Evolutionary conservation across 1,140 invertebrate genomes (phyloP).

Genomic region (Magallana gigas): DNA sequence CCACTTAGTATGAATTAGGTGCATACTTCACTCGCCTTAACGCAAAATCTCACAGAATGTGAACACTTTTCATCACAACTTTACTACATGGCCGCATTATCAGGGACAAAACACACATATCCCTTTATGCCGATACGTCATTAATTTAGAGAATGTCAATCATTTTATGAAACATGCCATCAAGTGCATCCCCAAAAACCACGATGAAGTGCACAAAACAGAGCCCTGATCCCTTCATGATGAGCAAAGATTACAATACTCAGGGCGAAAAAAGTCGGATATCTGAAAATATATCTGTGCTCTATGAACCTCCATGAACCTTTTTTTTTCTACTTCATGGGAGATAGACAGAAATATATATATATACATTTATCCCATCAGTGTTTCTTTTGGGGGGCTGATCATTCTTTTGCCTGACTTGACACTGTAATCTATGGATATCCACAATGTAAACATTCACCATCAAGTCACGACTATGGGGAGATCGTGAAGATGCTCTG

Average conservation of each 20-base stretch:
- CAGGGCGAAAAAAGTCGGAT: background rate
- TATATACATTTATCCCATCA: no score
- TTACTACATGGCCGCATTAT: background rate
- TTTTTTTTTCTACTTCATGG: background rate
- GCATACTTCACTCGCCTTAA: background rate
- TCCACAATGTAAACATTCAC: background rate
- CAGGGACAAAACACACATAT: slow-evolving; percentile 21
- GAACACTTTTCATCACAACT: background rate
- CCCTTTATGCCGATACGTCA: background rate
- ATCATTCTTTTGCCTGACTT: background rate
- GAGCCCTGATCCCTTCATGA: background rate
- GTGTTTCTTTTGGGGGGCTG: background rate
- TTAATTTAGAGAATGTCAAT: slow-evolving; percentile 15
- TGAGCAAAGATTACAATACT: slow-evolving; percentile 8
- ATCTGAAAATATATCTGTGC: background rate
- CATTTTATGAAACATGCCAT: slow-evolving; percentile 1
- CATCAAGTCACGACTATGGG: no score
- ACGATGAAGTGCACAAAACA: background rate
- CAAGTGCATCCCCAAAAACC: background rate
- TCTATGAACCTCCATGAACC: background rate
- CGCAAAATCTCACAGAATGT: background rate
- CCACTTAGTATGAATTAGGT: slow-evolving; percentile 4
- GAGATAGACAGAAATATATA: no score
- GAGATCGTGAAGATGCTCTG: no score
- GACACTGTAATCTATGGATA: slow-evolving; percentile 2